Base-by-base conservation (phyloP, 2,797 vertebrate species). In the Oreochromis mossambicus region DNA sequence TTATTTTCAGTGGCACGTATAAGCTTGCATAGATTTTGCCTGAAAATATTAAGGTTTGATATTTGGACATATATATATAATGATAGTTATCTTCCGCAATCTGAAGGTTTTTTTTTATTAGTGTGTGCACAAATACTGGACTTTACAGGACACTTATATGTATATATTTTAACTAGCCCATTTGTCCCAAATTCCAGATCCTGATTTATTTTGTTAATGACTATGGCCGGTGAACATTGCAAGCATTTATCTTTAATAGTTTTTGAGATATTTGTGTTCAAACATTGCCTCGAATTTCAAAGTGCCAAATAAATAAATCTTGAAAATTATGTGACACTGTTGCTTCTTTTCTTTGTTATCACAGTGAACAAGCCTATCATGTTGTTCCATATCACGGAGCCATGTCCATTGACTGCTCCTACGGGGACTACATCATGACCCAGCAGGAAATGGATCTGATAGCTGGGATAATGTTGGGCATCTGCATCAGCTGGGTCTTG, bases 401-500 rank as follows among this genome's bases (percentile, higher is more conserved):
- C 89, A 96, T 95, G 93, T 96, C 96, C 1, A 93, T 7, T n/a
- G 96, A 97, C 89, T 96, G 96, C 82, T 96, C 96, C 93, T 96
- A 97, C 86, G 95, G 97, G 92, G 97, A 96, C 1, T 95, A 96
- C 95, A 96, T 96, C 90, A 96, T 97, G 87, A 97, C 96, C 89
- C 97, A 97, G 94, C 97, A 98, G 89, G 97, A 97, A 95, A 96
- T 97, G 26, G 97, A 97, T 29, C 94, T 98, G 93, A 96, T 97
- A 94, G 90, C 97, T 91, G 97, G 97, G 90, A 95, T 98, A 86
- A 95, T 98, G 89, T 93, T 97, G 89, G 98, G 97, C 36, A 96
- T 98, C 95, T 97, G 96, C 91, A 96, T 97, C 94, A 97, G 96
- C 94, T 97, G 96, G 96, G 94, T 97, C 86, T 95, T 98, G 93